Evolutionary conservation across 2,797 vertebrate genomes (phyloP).

Genomic region (Serranus cabrilla): DNA sequence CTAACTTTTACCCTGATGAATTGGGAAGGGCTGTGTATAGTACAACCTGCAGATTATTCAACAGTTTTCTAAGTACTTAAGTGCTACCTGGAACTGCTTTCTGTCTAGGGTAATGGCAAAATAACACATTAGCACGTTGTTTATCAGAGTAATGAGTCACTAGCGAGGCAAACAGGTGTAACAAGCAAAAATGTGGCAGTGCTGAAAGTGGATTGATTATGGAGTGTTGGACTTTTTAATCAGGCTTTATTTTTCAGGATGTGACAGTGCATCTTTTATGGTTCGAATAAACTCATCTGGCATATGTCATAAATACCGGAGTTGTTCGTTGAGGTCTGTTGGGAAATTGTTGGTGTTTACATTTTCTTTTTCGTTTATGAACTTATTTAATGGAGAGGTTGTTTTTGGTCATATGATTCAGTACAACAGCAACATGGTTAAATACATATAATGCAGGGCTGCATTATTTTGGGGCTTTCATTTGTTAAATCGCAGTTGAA

Average conservation of each 20-base stretch:
- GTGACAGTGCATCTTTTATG: background rate
- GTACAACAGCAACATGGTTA: background rate
- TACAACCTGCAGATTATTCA: slow-evolving; percentile 21
- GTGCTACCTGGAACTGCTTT: slow-evolving; percentile 28
- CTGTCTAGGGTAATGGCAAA: slow-evolving; percentile 36
- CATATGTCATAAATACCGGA: background rate
- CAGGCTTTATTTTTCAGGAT: slow-evolving; percentile 13
- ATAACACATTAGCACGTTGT: slow-evolving; percentile 49
- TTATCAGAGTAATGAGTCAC: slow-evolving; percentile 52
- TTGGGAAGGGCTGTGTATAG: background rate
- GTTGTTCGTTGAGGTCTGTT: background rate
- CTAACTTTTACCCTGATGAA: background rate
- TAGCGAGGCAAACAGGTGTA: slow-evolving; percentile 36
- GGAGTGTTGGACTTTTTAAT: slow-evolving; percentile 5
- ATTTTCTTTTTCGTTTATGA: background rate
- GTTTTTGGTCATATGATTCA: background rate
- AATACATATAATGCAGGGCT: background rate
- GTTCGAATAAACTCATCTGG: slow-evolving; percentile 2
- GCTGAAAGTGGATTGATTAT: slow-evolving; percentile 31
- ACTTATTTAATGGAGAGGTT: background rate
- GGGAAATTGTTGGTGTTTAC: background rate
- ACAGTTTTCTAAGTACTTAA: slow-evolving; percentile 24
- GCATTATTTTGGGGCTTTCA: slow-evolving; percentile 4
- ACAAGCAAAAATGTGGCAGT: slow-evolving; percentile 6
- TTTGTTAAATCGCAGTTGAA: slow-evolving; percentile 10